Base-by-base conservation (phyloP, 1,140 invertebrate species). In the Solenopsis invicta region DNA sequence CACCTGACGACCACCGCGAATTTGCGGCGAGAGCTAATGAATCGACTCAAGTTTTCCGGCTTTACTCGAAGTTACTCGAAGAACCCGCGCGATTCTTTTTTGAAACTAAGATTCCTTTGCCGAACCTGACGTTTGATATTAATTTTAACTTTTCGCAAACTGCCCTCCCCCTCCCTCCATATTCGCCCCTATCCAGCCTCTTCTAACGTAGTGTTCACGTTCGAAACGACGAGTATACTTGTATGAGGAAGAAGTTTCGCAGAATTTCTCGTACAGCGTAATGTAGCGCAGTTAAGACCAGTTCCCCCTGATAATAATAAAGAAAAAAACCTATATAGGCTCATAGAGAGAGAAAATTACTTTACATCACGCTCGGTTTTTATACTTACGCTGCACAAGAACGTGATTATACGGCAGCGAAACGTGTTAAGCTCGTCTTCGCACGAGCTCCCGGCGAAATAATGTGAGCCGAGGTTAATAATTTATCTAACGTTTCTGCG, bases 1-100 rank as follows among this genome's bases (percentile, higher is more conserved):
- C 64, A 41, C n/a, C 61, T 75, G 80, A 61, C 89, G 78, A 87
- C 86, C 72, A 61, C 80, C 69, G 67, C 69, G 69, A 84, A 41
- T 82, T 82, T 72, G 78, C 64, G 78, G 78, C 16, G 24, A 59
- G 54, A 48, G 67, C 52, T 84, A 61, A 84, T 52, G 80, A 84
- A 75, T 84, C 80, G 80, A 41, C 29, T 21, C 10, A 62, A 84
- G 69, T 84, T 75, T 61, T 16, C 67, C 80, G 41, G n/a, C 41
- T 61, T 74, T 37, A 34, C 41, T 8, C 67, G n/a, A 54, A 59
- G 67, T 82, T 81, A n/a, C n/a, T 41, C 21, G n/a, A 29, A 9
- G 50, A 41, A 71, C 21, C 18, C 48, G 34, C 34, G 48, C 34
- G 34, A 69, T 52, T 80, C 77, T 67, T 67, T 67, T 54, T 48